phyloP scores from a whole-genome alignment of 53 echinoderm and acorn worm species.

The Mesocentrotus franciscanus region DNA sequence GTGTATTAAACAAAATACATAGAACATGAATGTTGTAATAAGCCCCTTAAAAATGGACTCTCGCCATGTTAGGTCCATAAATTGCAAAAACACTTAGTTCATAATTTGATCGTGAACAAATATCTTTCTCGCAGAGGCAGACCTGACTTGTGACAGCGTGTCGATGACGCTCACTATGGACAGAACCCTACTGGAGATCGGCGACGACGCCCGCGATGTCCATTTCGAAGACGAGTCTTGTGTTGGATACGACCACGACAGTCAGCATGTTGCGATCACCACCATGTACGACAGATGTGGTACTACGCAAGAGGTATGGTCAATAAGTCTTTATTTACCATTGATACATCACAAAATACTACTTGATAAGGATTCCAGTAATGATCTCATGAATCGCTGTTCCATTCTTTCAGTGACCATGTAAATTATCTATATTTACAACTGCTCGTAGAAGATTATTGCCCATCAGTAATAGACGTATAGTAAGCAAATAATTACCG shows the following conservation, averaged over 20 bases:
- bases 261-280: slow-evolving; percentile 50
- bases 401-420: no score
- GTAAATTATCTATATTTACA: no score
- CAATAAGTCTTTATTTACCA: no score
- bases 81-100: neutral
- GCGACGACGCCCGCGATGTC: slow-evolving; percentile 53
- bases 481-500: no score
- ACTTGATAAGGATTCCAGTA: no score
- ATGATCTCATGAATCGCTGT: no score
- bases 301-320: slow-evolving; percentile 45
- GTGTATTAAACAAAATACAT: neutral
- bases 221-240: slow-evolving; percentile 57
- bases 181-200: slow-evolving; percentile 47
- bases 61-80: neutral
- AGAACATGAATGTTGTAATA: neutral
- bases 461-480: neutral
- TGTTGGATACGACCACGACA: slow-evolving; percentile 59
- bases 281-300: slow-evolving; percentile 38
- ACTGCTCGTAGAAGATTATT: no score
- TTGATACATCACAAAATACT: no score
- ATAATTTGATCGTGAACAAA: neutral
- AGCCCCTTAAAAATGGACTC: neutral
- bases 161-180: slow-evolving; percentile 57
- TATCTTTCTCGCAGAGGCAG: neutral
- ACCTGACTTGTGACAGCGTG: slow-evolving; percentile 31